Percentiles rank a stretch among this genome's conserved stretches.
Evolutionary conservation across 2,113 vertebrate species (phyloP).

Genomic region (Nerophis ophidion): DNA sequence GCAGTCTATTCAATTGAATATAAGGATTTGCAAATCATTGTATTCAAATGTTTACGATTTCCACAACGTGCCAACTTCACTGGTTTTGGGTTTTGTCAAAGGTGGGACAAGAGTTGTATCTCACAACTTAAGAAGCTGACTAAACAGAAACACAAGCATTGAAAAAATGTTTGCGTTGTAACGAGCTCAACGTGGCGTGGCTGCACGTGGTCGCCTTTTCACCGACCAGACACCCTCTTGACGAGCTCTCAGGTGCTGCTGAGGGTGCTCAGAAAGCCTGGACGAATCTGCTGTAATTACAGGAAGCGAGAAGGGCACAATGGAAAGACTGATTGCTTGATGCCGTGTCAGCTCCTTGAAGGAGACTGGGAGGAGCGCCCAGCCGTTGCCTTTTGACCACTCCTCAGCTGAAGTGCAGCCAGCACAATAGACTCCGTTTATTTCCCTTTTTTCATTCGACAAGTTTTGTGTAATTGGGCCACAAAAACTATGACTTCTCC

Average conservation of each 20-base stretch:
- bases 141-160: not conserved
- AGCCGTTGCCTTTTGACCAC: constrained; percentile 47
- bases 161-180: constrained; percentile 3
- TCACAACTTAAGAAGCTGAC: not conserved
- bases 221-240: constrained; percentile 29
- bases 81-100: too few species aligned
- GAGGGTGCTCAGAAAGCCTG: constrained; percentile 40
- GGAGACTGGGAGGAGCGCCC: constrained; percentile 23
- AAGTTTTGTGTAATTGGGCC: constrained; percentile 51
- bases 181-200: constrained; percentile 19
- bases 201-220: constrained; percentile 21
- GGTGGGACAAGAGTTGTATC: not conserved
- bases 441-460: constrained; percentile 34
- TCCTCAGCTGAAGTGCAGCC: constrained; percentile 49
- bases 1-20: too few species aligned
- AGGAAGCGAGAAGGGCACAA: constrained; percentile 37
- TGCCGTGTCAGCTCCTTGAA: constrained; percentile 39
- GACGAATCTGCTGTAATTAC: constrained; percentile 58
- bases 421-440: constrained; percentile 31
- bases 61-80: too few species aligned
- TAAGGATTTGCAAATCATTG: too few species aligned
- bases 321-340: constrained; percentile 49
- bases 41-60: too few species aligned
- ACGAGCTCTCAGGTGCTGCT: constrained; percentile 34
- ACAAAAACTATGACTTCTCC: not conserved